phyloP scores from a whole-genome alignment of 2,888 invertebrate species.

The Archaeoteleia sp. region DNA sequence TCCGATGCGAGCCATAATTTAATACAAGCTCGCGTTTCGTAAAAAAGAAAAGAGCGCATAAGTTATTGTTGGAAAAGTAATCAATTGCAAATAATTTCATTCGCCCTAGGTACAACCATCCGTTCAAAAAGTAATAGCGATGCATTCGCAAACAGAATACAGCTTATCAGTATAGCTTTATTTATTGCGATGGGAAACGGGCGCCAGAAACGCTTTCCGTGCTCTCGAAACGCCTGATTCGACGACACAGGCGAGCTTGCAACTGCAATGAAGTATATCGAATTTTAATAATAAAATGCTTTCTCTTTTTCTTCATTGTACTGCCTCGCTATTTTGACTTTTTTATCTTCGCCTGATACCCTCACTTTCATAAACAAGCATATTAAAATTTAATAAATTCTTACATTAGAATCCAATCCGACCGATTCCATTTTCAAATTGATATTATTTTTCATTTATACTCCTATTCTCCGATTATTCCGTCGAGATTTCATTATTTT shows the following conservation, averaged over 20 bases:
- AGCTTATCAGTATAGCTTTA: constrained; percentile 63
- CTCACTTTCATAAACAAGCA: too few species aligned
- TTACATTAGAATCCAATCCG: too few species aligned
- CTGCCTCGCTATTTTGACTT: constrained; percentile 6
- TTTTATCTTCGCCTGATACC: constrained; percentile 11
- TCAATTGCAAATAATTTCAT: constrained; percentile 46
- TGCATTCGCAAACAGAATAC: constrained; percentile 61
- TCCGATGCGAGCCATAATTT: too few species aligned
- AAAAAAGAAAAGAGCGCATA: too few species aligned
- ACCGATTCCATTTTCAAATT: too few species aligned
- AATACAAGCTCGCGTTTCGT: too few species aligned
- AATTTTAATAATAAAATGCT: constrained; percentile 43
- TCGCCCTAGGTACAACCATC: constrained; percentile 6
- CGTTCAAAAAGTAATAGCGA: constrained; percentile 58
- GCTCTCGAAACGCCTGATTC: constrained; percentile 45
- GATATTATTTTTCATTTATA: too few species aligned
- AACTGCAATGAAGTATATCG: constrained; percentile 32
- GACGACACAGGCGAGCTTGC: constrained; percentile 20
- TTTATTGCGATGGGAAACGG: constrained; percentile 62
- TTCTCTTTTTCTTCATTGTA: constrained; percentile 16
- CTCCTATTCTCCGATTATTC: too few species aligned
- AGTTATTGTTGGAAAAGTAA: constrained; percentile 29
- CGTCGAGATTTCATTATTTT: too few species aligned
- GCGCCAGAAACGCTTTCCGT: constrained; percentile 56
- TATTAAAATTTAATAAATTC: too few species aligned